Percentiles rank a stretch among this genome's conserved stretches.
Conservation (phyloP, 23 tunicate genomes). For the Corella eumyota region DNA sequence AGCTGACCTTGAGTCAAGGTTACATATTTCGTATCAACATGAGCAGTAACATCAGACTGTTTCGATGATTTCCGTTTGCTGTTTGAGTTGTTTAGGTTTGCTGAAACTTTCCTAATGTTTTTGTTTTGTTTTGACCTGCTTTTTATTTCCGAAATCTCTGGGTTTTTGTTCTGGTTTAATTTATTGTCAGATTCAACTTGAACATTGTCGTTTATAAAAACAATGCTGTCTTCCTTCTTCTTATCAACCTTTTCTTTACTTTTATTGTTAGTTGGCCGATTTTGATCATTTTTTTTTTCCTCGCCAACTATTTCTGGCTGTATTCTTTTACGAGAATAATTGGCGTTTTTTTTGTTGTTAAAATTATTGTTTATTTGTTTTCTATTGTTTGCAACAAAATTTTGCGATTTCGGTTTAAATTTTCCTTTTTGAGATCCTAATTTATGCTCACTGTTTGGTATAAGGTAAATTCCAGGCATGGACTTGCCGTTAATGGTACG, state of each 20-base stretch:
- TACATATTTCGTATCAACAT: slow-evolving; percentile 54
- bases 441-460: background rate
- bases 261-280: no score
- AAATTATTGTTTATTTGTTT: background rate
- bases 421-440: background rate
- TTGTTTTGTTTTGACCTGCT: slow-evolving; percentile 8
- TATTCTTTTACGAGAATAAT: background rate
- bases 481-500: slow-evolving; percentile 44
- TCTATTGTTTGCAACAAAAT: background rate
- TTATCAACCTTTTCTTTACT: background rate
- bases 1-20: slow-evolving; percentile 87
- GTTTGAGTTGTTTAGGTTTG: slow-evolving; percentile 1
- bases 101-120: background rate
- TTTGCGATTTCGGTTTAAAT: background rate
- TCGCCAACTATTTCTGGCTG: background rate
- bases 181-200: slow-evolving; percentile 1
- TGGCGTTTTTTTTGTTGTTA: background rate
- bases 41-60: background rate
- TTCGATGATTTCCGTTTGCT: slow-evolving; percentile 2
- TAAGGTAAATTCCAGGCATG: slow-evolving; percentile 44
- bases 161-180: background rate
- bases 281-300: no score
- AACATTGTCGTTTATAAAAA: slow-evolving; percentile 14
- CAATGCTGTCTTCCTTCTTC: background rate
- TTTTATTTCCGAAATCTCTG: slow-evolving; percentile 4